Evolutionary conservation across 2,888 invertebrate genomes (phyloP).

Genomic region (Melangyna quadrimaculata): DNA sequence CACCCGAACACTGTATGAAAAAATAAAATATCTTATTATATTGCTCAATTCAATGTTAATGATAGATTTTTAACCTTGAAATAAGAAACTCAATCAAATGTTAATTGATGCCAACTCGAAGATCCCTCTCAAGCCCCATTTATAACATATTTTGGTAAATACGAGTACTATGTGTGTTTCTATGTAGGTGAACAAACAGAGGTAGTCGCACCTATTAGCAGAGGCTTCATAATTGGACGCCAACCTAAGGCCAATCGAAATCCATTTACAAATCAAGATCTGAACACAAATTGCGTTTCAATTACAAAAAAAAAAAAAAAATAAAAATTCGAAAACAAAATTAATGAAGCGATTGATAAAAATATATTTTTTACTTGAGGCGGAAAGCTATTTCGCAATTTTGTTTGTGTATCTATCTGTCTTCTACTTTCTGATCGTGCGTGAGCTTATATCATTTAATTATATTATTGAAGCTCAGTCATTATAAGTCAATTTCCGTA

Average conservation of each 20-base stretch:
- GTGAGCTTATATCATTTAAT: constrained; percentile 18
- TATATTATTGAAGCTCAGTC: constrained; percentile 6
- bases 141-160: too few species aligned
- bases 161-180: too few species aligned
- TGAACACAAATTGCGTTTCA: constrained; percentile 51
- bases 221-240: neutral
- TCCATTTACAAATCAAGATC: constrained; percentile 13
- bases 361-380: constrained; percentile 4
- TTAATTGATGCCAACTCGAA: neutral
- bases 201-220: neutral
- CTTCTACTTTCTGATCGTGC: neutral
- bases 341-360: constrained; percentile 64
- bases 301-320: neutral
- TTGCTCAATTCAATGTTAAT: constrained; percentile 46
- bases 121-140: neutral
- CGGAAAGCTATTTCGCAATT: neutral
- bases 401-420: neutral
- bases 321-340: neutral
- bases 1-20: too few species aligned
- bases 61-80: constrained; percentile 12
- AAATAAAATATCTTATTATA: constrained; percentile 23
- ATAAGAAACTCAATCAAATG: constrained; percentile 39
- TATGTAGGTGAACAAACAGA: neutral
- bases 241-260: constrained; percentile 7
- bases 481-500: constrained; percentile 66